phyloP scores from a whole-genome alignment of 1,140 invertebrate species.

The Heliconius eleuchia region DNA sequence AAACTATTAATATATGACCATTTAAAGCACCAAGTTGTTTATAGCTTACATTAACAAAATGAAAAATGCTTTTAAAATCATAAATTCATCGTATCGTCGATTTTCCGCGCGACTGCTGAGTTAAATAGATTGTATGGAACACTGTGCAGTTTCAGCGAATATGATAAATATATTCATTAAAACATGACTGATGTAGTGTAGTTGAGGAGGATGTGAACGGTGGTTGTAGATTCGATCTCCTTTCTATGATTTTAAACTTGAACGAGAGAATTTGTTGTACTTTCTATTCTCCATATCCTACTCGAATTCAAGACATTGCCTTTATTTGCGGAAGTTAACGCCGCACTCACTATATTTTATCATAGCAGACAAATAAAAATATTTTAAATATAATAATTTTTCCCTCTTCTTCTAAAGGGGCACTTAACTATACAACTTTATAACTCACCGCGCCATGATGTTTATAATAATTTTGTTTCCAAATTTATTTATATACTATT shows the following conservation, averaged over 20 bases:
- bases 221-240: background rate
- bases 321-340: too few relatives aligned
- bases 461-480: background rate
- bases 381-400: too few relatives aligned
- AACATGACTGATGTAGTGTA: background rate
- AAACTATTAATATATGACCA: background rate
- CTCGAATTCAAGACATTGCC: too few relatives aligned
- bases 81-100: conserved; percentile 39
- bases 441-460: too few relatives aligned
- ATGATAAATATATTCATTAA: background rate
- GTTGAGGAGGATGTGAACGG: background rate
- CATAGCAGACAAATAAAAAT: too few relatives aligned
- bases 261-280: too few relatives aligned
- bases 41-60: conserved; percentile 26
- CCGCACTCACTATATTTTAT: too few relatives aligned
- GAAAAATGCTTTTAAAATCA: conserved; percentile 42
- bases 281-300: too few relatives aligned
- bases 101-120: conserved; percentile 37
- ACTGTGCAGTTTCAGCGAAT: conserved; percentile 3
- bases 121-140: conserved; percentile 40
- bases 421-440: too few relatives aligned
- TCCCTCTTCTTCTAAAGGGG: too few relatives aligned
- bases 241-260: too few relatives aligned
- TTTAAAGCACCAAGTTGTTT: background rate
- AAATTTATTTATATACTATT: background rate